phyloP scores from a whole-genome alignment of 2,113 vertebrate species.

The Corapipo altera region DNA sequence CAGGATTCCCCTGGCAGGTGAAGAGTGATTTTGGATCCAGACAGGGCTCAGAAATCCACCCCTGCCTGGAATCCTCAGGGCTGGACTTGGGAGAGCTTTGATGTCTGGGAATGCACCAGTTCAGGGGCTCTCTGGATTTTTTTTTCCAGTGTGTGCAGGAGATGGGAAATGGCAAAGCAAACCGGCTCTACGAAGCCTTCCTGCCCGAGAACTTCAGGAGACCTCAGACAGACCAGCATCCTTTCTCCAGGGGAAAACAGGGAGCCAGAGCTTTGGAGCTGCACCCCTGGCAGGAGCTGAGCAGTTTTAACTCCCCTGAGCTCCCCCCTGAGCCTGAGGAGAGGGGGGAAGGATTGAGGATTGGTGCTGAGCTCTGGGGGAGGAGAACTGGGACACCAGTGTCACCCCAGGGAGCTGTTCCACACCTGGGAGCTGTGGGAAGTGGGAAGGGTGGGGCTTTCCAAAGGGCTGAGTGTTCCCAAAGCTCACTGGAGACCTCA shows the following conservation, averaged over 20 bases:
- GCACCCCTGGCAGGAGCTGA: not conserved
- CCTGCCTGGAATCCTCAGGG: not conserved
- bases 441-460: not conserved
- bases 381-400: not conserved
- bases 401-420: not conserved
- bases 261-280: not conserved
- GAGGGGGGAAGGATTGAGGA: not conserved
- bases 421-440: not conserved
- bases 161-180: constrained; percentile 96
- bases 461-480: not conserved
- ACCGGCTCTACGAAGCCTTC: constrained; percentile 92
- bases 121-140: not conserved
- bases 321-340: no score
- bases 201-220: constrained; percentile 93
- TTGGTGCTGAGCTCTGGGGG: not conserved
- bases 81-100: not conserved
- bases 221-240: constrained; percentile 93
- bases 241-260: constrained; percentile 35
- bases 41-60: not conserved
- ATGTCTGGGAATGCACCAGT: fast-evolving
- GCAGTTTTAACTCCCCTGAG: not conserved
- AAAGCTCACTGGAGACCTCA: fast-evolving
- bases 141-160: constrained; percentile 90
- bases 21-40: not conserved
- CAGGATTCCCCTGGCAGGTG: not conserved